A percentile compares a stretch with the other conserved stretches of the same genome.
These are phyloP conservation scores for Passer montanus DNA, from an alignment of 2,113 vertebrate genomes.

Conservation along the genomic window DNA sequence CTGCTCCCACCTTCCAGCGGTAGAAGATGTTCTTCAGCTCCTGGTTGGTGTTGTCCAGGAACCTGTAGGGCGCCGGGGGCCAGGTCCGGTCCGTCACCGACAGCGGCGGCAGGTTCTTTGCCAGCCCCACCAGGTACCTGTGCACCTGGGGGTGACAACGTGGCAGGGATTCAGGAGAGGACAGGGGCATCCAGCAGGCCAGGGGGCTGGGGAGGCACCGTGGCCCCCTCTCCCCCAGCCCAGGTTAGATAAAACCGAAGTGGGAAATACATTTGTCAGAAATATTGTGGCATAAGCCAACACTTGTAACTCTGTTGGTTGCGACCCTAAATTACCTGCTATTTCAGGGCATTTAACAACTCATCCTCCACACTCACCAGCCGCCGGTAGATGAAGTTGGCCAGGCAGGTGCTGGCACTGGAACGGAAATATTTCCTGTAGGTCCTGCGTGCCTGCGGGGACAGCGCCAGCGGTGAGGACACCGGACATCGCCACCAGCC, in stretches of 20 bases:
- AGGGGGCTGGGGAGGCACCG: not conserved
- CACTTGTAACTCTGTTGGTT: too few species aligned
- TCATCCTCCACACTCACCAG: conserved; percentile 62
- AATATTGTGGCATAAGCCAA: too few species aligned
- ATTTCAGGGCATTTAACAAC: too few species aligned
- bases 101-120: conserved; percentile 63
- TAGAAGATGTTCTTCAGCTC: conserved; percentile 73
- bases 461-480: accelerated
- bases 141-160: not conserved
- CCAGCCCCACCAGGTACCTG: conserved; percentile 70
- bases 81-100: conserved; percentile 56
- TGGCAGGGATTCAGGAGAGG: accelerated
- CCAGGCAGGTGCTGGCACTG: conserved; percentile 47
- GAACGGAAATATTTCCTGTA: conserved; percentile 77
- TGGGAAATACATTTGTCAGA: too few species aligned
- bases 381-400: conserved; percentile 74
- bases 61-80: conserved; percentile 65
- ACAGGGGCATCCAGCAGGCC: accelerated
- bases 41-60: conserved; percentile 41
- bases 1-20: conserved; percentile 71
- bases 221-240: not conserved
- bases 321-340: too few species aligned
- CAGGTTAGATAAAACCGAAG: not conserved
- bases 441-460: conserved; percentile 67
- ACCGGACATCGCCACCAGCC: accelerated